These are phyloP conservation scores for Cirrhinus molitorella DNA, from an alignment of 2,797 vertebrate species.

Conservation along the genomic window DNA sequence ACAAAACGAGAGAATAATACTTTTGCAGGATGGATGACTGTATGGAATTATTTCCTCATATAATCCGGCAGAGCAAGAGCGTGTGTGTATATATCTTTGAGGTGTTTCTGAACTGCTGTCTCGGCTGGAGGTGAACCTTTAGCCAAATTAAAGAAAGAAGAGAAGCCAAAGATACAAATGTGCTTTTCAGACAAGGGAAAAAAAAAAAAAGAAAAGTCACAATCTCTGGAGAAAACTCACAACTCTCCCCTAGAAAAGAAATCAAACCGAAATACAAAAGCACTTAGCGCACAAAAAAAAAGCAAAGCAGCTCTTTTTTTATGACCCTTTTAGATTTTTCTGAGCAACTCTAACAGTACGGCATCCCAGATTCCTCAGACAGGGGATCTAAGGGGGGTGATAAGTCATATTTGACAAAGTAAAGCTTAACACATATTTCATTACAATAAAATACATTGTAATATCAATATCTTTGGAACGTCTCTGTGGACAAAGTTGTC, in stretches of 20 bases:
- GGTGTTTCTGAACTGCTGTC: conserved; percentile 46
- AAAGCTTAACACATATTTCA: conserved; percentile 52
- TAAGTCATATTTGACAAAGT: conserved; percentile 53
- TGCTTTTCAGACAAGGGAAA: conserved; percentile 47
- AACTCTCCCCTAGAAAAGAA: conserved; percentile 43
- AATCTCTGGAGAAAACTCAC: conserved; percentile 45
- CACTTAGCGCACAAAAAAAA: background rate
- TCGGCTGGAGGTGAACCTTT: conserved; percentile 46
- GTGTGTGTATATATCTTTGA: conserved; percentile 15
- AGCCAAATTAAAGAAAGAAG: conserved; percentile 56
- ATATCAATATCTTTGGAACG: conserved; percentile 61
- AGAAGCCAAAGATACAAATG: conserved; percentile 53
- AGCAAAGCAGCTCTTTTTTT: conserved; percentile 43
- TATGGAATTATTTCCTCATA: conserved; percentile 57
- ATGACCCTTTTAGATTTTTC: conserved; percentile 39
- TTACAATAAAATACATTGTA: conserved; percentile 57
- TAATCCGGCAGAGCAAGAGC: conserved; percentile 1
- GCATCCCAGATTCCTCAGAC: conserved; percentile 49
- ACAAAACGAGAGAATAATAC: conserved; percentile 47
- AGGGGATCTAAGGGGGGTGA: conserved; percentile 49
- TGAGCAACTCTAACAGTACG: conserved; percentile 41
- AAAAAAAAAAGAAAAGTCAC: conserved; percentile 8
- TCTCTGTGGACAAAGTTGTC: conserved; percentile 59
- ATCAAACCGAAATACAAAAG: conserved; percentile 56
- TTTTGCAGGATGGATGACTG: conserved; percentile 56